Evolutionary conservation across 2,113 vertebrate genomes (phyloP).

Genomic region (Hemichromis elongatus): DNA sequence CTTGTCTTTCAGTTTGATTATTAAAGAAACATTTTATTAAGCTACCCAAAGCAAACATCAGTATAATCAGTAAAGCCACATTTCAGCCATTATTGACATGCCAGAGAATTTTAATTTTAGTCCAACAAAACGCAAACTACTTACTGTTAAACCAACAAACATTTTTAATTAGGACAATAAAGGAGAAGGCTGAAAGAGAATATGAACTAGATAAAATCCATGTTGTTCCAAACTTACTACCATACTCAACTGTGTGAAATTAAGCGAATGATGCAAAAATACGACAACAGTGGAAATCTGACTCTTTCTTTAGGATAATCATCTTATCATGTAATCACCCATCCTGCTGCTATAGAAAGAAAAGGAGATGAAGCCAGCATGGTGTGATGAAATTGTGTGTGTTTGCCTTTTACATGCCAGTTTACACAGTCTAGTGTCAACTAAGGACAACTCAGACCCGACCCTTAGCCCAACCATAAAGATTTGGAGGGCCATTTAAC

Average conservation of each 20-base stretch:
- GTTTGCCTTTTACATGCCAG: neutral
- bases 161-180: neutral
- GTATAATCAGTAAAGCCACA: neutral
- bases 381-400: neutral
- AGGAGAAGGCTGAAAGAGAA: neutral
- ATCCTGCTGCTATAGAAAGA: neutral
- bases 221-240: neutral
- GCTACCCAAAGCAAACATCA: neutral
- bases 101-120: neutral
- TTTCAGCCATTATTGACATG: neutral
- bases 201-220: neutral
- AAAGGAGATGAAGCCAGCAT: neutral
- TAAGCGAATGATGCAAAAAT: conserved; percentile 33
- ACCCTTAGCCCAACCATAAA: neutral
- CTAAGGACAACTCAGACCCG: neutral
- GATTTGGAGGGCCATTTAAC: neutral
- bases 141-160: neutral
- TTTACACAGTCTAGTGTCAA: neutral
- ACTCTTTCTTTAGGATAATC: neutral
- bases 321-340: neutral
- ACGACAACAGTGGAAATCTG: conserved; percentile 9
- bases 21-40: neutral
- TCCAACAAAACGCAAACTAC: neutral
- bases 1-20: neutral
- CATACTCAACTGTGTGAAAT: conserved; percentile 1